phyloP scores from a whole-genome alignment of 2,888 invertebrate genomes.

The Nyleta sp. region DNA sequence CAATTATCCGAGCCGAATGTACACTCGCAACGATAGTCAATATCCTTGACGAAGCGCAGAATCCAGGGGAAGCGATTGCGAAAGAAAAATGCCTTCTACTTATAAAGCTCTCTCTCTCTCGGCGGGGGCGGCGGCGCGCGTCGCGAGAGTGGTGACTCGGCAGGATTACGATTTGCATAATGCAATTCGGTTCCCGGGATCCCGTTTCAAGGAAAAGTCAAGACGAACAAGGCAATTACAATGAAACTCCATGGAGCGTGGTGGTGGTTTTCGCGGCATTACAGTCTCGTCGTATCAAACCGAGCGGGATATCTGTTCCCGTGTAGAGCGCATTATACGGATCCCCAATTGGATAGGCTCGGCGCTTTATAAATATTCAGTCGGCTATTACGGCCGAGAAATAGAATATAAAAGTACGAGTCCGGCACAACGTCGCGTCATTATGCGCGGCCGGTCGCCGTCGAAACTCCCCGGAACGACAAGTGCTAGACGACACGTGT shows the following conservation, averaged over 20 bases:
- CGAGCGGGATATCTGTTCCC: slow-evolving; percentile 48
- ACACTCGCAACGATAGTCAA: slow-evolving; percentile 35
- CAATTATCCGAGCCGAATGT: slow-evolving; percentile 26
- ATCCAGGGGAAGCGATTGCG: slow-evolving; percentile 47
- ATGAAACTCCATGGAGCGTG: slow-evolving; percentile 80
- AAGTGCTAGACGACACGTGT: slow-evolving; percentile 17
- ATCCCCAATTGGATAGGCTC: slow-evolving; percentile 48
- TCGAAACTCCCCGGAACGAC: slow-evolving; percentile 13
- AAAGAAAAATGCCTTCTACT: slow-evolving; percentile 60
- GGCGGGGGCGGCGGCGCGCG: slow-evolving; percentile 59
- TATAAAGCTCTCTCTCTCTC: slow-evolving; percentile 46
- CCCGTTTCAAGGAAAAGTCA: slow-evolving; percentile 79
- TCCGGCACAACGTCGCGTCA: slow-evolving; percentile 36
- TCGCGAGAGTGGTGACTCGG: slow-evolving; percentile 75
- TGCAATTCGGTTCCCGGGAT: slow-evolving; percentile 78
- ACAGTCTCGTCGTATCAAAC: slow-evolving; percentile 68
- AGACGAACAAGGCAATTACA: slow-evolving; percentile 82
- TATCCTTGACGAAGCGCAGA: slow-evolving; percentile 54
- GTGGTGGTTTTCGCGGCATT: slow-evolving; percentile 75
- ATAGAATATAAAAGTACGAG: slow-evolving; percentile 72
- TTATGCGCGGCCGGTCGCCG: slow-evolving; percentile 15
- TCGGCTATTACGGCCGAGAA: slow-evolving; percentile 73
- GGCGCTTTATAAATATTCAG: slow-evolving; percentile 81
- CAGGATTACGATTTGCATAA: slow-evolving; percentile 81
- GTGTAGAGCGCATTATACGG: slow-evolving; percentile 58